Evolutionary conservation across 2,888 invertebrate genomes (phyloP).

Genomic region (Chironomus tentans): DNA sequence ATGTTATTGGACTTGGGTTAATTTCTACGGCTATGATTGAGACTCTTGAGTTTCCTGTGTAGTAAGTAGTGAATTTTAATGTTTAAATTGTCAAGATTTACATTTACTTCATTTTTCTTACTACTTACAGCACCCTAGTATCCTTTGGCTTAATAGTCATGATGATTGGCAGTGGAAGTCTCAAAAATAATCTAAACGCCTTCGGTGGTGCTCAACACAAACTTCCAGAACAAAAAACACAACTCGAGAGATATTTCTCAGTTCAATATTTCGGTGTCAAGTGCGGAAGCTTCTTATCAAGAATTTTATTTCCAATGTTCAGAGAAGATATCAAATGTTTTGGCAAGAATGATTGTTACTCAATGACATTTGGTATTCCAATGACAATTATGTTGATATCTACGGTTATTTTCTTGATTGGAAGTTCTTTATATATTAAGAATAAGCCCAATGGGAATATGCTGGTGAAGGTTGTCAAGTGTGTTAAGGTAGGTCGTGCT

Average conservation of each 20-base stretch:
- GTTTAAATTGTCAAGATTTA: background rate
- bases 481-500: background rate
- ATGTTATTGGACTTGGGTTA: background rate
- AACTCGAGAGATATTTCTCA: background rate
- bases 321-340: constrained; percentile 15
- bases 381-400: background rate
- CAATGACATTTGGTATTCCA: background rate
- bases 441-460: background rate
- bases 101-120: too few species aligned
- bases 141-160: background rate
- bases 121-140: background rate
- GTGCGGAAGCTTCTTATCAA: background rate
- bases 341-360: constrained; percentile 7
- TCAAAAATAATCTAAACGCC: constrained; percentile 3
- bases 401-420: background rate
- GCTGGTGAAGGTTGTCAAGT: constrained; percentile 3
- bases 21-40: background rate
- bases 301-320: constrained; percentile 6
- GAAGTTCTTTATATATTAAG: background rate
- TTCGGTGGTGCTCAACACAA: constrained; percentile 14
- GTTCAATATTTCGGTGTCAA: constrained; percentile 15
- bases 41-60: background rate
- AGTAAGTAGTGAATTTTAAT: background rate
- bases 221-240: background rate
- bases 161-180: background rate